These are phyloP conservation scores for Lypha dubia DNA, from an alignment of 2,888 invertebrate species.

Conservation along the genomic window DNA sequence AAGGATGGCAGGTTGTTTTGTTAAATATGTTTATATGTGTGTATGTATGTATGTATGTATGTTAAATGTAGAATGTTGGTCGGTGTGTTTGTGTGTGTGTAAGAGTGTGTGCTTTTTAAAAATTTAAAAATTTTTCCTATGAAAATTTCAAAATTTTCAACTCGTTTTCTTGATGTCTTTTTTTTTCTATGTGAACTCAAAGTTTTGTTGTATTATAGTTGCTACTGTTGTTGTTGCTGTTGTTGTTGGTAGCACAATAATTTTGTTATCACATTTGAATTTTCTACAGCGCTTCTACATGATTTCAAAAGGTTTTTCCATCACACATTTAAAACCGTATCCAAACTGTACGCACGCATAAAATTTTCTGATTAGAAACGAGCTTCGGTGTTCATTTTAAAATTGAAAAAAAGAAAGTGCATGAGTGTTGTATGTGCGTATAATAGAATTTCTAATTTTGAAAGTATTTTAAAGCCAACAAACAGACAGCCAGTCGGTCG, in stretches of 20 bases:
- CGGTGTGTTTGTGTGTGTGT: neutral
- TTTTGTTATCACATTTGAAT: slow-evolving; percentile 71
- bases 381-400: slow-evolving; percentile 29
- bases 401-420: slow-evolving; percentile 24
- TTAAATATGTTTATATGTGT: neutral
- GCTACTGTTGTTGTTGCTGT: slow-evolving; percentile 14
- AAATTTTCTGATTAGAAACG: slow-evolving; percentile 48
- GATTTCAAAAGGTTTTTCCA: slow-evolving; percentile 65
- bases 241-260: slow-evolving; percentile 57
- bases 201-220: slow-evolving; percentile 14
- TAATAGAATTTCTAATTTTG: slow-evolving; percentile 7
- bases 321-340: slow-evolving; percentile 67
- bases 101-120: slow-evolving; percentile 61
- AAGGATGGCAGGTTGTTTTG: slow-evolving; percentile 65
- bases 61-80: neutral
- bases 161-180: slow-evolving; percentile 54
- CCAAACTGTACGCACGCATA: slow-evolving; percentile 67
- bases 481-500: slow-evolving; percentile 13
- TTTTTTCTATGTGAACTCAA: slow-evolving; percentile 29
- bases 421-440: slow-evolving; percentile 1
- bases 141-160: slow-evolving; percentile 72
- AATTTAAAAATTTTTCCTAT: slow-evolving; percentile 68
- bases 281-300: slow-evolving; percentile 63
- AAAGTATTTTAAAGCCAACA: slow-evolving; percentile 43
- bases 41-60: neutral